phyloP scores from a whole-genome alignment of 2,113 vertebrate species.

The Rhadina sibilatrix region DNA sequence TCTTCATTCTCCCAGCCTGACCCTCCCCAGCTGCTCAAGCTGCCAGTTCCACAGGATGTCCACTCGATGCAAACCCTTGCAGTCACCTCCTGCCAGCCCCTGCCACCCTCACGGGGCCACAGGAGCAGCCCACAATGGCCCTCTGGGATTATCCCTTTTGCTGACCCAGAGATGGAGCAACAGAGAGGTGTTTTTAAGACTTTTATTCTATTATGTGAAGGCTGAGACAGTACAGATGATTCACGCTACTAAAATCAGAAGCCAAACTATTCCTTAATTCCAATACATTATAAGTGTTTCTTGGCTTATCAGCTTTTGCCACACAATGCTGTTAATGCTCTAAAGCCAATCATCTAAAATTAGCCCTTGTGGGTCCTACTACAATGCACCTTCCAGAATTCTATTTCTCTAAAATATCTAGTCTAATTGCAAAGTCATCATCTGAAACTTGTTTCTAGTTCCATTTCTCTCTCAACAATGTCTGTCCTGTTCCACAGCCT shows the following conservation, averaged over 20 bases:
- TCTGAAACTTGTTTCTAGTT: neutral
- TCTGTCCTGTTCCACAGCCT: neutral
- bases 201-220: neutral
- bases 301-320: neutral
- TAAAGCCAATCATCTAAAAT: neutral
- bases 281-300: neutral
- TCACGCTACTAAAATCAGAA: neutral
- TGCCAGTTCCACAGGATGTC: accelerated
- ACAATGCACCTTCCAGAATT: neutral
- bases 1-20: neutral
- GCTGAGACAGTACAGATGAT: neutral
- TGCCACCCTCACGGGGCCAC: neutral
- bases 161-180: neutral
- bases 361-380: neutral
- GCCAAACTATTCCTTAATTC: neutral
- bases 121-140: accelerated
- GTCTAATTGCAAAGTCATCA: neutral
- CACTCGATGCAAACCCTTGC: neutral
- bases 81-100: neutral
- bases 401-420: neutral
- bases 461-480: neutral
- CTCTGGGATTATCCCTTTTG: neutral
- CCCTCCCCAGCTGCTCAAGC: neutral
- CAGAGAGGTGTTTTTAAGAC: neutral
- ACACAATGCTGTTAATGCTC: neutral